Conservation (phyloP, 2,797 vertebrate species). For the Myotis myotis region DNA sequence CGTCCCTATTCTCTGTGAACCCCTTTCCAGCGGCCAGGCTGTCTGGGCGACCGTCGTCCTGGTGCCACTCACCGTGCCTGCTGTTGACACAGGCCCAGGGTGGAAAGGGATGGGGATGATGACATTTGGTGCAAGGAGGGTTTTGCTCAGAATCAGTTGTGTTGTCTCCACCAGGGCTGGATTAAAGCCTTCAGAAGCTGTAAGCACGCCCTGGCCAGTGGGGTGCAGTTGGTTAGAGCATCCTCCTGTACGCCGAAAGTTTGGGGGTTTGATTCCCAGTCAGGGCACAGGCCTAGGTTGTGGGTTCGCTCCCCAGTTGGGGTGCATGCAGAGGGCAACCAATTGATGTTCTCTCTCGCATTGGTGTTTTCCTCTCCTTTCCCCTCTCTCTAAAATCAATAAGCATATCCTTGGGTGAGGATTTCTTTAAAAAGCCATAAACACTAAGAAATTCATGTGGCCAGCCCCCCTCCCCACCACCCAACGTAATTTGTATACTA, state of each 20-base stretch:
- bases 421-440: too few species aligned
- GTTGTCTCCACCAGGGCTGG: not conserved
- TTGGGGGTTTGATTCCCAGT: too few species aligned
- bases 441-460: not conserved
- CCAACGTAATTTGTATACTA: not conserved
- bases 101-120: not conserved
- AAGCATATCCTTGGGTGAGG: too few species aligned
- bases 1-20: accelerated
- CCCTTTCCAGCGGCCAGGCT: not conserved
- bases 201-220: too few species aligned
- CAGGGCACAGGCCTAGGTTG: too few species aligned
- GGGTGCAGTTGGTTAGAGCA: too few species aligned
- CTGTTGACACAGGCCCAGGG: not conserved
- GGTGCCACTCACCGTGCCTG: accelerated
- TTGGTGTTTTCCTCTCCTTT: too few species aligned
- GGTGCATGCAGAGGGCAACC: too few species aligned
- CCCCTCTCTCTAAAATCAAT: too few species aligned
- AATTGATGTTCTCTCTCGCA: too few species aligned
- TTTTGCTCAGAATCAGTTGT: not conserved
- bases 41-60: not conserved
- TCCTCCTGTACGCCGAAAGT: too few species aligned
- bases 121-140: not conserved
- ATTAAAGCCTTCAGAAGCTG: not conserved
- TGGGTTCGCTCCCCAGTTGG: too few species aligned
- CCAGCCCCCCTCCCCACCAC: not conserved